These are phyloP conservation scores for Cerastis leucographa DNA, from an alignment of 2,888 invertebrate species.

Conservation along the genomic window DNA sequence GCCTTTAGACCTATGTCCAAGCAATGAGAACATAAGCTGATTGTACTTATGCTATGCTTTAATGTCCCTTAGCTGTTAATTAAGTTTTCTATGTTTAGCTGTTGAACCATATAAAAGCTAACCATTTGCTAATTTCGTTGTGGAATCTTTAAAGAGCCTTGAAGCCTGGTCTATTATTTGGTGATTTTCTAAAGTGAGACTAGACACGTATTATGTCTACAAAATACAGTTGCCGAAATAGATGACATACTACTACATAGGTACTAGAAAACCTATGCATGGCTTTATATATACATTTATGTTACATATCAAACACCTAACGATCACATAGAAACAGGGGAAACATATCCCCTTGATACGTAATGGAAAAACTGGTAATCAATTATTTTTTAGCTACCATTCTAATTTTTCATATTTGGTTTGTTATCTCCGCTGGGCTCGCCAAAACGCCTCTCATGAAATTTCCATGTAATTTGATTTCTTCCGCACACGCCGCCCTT, in stretches of 20 bases:
- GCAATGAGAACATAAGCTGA: too few species aligned
- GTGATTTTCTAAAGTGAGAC: neutral
- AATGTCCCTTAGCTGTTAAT: too few species aligned
- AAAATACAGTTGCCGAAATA: neutral
- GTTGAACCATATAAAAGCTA: neutral
- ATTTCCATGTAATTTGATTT: constrained; percentile 86
- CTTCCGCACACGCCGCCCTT: constrained; percentile 82
- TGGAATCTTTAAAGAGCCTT: neutral
- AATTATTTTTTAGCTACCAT: constrained; percentile 35
- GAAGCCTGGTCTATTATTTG: neutral
- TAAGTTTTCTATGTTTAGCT: too few species aligned
- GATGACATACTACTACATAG: neutral
- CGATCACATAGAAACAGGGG: neutral
- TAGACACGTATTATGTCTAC: neutral
- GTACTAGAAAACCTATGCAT: too few species aligned
- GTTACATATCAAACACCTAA: neutral
- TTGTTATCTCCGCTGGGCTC: constrained; percentile 56
- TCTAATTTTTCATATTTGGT: constrained; percentile 50
- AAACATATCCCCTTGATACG: too few species aligned
- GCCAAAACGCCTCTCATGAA: constrained; percentile 75
- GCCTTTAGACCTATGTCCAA: too few species aligned
- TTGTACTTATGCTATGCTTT: too few species aligned
- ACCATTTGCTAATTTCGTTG: neutral
- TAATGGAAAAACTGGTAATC: neutral
- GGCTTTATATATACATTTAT: neutral